A percentile compares a stretch with the other conserved stretches of the same genome.
phyloP scores from a whole-genome alignment of 30 jellyfish, hydroid and myxozoan species.

The Turritopsis dohrnii region DNA sequence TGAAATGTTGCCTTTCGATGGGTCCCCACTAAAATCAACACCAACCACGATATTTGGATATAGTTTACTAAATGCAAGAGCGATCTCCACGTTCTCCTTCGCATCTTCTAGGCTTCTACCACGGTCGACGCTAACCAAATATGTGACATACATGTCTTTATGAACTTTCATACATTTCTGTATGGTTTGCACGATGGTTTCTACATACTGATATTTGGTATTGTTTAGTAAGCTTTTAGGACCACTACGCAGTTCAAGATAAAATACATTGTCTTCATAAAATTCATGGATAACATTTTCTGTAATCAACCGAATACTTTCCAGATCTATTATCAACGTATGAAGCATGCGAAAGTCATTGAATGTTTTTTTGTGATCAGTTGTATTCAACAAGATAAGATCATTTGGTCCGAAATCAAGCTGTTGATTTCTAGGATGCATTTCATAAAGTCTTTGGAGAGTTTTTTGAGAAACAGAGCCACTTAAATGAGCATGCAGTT shows the following conservation, averaged over 20 bases:
- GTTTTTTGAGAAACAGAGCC: conserved; percentile 62
- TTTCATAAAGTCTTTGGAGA: conserved; percentile 30
- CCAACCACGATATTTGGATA: conserved; percentile 53
- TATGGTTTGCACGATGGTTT: conserved; percentile 42
- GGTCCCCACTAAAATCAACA: conserved; percentile 67
- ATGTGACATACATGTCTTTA: conserved; percentile 31
- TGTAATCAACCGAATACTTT: conserved; percentile 48
- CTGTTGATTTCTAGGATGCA: conserved; percentile 29
- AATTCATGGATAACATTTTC: conserved; percentile 53
- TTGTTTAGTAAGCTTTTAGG: conserved; percentile 33
- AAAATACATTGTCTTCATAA: conserved; percentile 49
- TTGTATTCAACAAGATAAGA: conserved; percentile 9
- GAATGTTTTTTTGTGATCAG: conserved; percentile 27
- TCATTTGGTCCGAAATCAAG: conserved; percentile 11
- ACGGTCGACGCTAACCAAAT: conserved; percentile 56
- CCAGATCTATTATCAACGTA: conserved; percentile 35
- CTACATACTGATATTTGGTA: conserved; percentile 43
- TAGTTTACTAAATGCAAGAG: conserved; percentile 1
- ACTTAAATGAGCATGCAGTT: conserved; percentile 71
- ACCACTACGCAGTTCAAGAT: conserved; percentile 61
- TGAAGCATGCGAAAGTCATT: conserved; percentile 45
- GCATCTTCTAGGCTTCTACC: conserved; percentile 38
- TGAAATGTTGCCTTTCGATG: conserved; percentile 30
- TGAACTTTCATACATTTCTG: conserved; percentile 8
- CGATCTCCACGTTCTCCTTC: conserved; percentile 46